Conservation (phyloP, 2,113 vertebrate species). For the Smithornis capensis region DNA sequence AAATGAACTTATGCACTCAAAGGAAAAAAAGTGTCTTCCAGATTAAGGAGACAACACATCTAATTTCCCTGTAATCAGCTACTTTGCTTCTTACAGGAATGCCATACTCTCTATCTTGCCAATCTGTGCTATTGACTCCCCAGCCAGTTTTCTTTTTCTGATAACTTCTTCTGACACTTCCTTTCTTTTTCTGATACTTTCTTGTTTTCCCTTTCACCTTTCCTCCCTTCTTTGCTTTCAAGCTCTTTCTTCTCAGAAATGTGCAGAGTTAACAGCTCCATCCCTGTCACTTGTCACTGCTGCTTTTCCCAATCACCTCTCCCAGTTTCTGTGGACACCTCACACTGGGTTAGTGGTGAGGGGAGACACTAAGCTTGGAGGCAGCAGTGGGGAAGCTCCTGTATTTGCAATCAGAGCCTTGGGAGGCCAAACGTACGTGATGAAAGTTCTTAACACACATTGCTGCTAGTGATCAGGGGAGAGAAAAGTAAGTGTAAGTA, state of each 20-base stretch:
- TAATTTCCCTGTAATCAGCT: background rate
- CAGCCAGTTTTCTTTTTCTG: background rate
- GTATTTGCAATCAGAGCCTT: background rate
- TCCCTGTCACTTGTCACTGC: background rate
- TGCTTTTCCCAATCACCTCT: background rate
- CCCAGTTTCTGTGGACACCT: background rate
- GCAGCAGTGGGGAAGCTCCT: background rate
- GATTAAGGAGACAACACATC: background rate
- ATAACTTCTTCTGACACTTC: background rate
- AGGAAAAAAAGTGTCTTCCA: background rate
- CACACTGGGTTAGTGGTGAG: fast-evolving
- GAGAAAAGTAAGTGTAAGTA: background rate
- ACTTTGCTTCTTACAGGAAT: background rate
- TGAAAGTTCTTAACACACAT: background rate
- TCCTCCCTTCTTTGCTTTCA: background rate
- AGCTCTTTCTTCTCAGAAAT: background rate
- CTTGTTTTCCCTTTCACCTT: background rate
- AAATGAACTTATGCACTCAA: background rate
- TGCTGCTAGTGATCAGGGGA: background rate
- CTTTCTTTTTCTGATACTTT: background rate
- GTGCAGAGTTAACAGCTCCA: background rate
- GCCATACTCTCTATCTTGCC: background rate
- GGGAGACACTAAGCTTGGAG: background rate
- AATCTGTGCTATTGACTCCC: background rate
- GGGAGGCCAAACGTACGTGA: background rate